Conservation (phyloP, 2,888 invertebrate genomes). For the Lottia gigantea region DNA sequence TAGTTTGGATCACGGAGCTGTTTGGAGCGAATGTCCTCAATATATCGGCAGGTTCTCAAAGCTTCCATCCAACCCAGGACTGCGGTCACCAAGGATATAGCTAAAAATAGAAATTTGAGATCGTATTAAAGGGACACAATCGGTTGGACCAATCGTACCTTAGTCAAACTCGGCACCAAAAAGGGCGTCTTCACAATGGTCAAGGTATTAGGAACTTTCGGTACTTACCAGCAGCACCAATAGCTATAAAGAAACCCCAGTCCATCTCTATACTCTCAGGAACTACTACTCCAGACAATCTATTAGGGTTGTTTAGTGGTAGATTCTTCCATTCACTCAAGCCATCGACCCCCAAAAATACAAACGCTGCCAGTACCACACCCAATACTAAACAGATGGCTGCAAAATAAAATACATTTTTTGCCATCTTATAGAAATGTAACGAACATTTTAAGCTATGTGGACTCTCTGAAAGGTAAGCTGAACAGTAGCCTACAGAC, state of each 20-base stretch:
- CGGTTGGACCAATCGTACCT: too few relatives aligned
- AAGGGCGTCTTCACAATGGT: too few relatives aligned
- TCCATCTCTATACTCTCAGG: slow-evolving; percentile 13
- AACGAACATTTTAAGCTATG: too few relatives aligned
- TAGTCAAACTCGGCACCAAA: too few relatives aligned
- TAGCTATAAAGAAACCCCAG: slow-evolving; percentile 32
- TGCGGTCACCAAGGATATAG: slow-evolving; percentile 17
- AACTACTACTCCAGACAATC: background rate
- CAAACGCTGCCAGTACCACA: slow-evolving; percentile 19
- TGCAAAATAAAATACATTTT: slow-evolving; percentile 12
- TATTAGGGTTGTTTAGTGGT: slow-evolving; percentile 25
- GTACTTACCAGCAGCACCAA: slow-evolving; percentile 25
- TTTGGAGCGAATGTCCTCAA: slow-evolving; percentile 27
- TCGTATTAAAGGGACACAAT: too few relatives aligned
- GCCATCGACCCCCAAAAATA: slow-evolving; percentile 16
- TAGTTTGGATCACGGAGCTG: slow-evolving; percentile 22
- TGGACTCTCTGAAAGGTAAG: background rate
- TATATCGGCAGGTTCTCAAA: slow-evolving; percentile 20
- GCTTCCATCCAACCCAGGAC: slow-evolving; percentile 29
- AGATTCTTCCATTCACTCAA: slow-evolving; percentile 29
- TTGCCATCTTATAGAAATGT: too few relatives aligned
- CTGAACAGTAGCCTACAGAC: too few relatives aligned
- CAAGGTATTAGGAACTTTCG: too few relatives aligned
- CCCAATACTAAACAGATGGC: slow-evolving; percentile 27
- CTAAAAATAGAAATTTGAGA: background rate